These are phyloP conservation scores for Chorisops tibialis DNA, from an alignment of 2,888 invertebrate species.

Conservation along the genomic window DNA sequence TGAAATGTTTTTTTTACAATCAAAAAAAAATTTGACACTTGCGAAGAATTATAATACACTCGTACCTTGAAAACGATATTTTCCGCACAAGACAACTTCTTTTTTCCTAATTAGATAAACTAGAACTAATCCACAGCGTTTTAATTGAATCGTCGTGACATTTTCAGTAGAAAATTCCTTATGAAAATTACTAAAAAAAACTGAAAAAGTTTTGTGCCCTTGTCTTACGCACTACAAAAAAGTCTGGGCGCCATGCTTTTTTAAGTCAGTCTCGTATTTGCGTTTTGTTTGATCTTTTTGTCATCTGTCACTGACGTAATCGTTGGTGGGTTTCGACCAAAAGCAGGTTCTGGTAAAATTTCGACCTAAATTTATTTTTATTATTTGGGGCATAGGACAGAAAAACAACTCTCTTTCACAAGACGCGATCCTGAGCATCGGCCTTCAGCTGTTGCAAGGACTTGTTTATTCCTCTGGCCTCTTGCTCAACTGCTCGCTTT, in stretches of 20 bases:
- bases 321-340: constrained; percentile 19
- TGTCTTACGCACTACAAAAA: constrained; percentile 19
- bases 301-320: constrained; percentile 22
- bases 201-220: not conserved
- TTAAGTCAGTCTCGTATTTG: constrained; percentile 24
- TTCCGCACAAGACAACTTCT: too few relatives aligned
- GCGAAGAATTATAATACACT: too few relatives aligned
- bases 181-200: constrained; percentile 7
- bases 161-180: constrained; percentile 5
- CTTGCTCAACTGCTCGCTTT: too few relatives aligned
- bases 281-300: constrained; percentile 22
- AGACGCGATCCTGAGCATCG: too few relatives aligned
- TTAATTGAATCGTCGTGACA: constrained; percentile 17
- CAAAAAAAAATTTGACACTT: too few relatives aligned
- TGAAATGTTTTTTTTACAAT: too few relatives aligned
- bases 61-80: too few relatives aligned
- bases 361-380: not conserved
- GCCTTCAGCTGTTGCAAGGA: too few relatives aligned
- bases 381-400: too few relatives aligned
- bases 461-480: too few relatives aligned
- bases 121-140: constrained; percentile 11
- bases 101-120: too few relatives aligned
- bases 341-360: not conserved
- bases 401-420: too few relatives aligned
- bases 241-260: constrained; percentile 25